Evolutionary conservation across 2,888 invertebrate genomes (phyloP).

Genomic region (Heteromurus nitidus): DNA sequence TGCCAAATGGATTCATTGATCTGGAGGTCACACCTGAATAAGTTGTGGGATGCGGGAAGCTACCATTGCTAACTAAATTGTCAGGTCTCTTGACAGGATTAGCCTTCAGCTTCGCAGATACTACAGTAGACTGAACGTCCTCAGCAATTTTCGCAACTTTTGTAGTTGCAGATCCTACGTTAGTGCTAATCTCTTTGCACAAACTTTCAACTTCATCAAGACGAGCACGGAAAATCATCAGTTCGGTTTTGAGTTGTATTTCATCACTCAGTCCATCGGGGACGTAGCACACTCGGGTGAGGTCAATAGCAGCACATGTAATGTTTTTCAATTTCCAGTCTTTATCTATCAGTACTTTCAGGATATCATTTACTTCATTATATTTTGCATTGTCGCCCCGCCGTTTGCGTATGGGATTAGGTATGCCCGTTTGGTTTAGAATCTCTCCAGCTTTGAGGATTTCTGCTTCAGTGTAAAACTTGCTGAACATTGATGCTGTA

Average conservation of each 20-base stretch:
- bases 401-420: not conserved
- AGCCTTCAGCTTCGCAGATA: not conserved
- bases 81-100: not conserved
- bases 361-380: not conserved
- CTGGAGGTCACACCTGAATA: not conserved
- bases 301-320: not conserved
- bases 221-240: not conserved
- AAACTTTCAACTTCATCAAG: not conserved
- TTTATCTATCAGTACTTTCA: not conserved
- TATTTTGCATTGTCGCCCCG: not conserved
- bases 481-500: not conserved
- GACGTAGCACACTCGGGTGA: constrained; percentile 1
- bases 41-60: not conserved
- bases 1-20: not conserved
- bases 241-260: not conserved
- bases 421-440: not conserved
- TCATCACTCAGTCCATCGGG: not conserved
- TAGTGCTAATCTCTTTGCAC: not conserved
- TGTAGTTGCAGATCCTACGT: not conserved
- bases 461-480: constrained; percentile 5
- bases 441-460: not conserved
- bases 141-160: not conserved
- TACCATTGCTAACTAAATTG: not conserved
- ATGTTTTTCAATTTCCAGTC: not conserved
- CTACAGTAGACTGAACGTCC: not conserved